phyloP scores from a whole-genome alignment of 2,888 invertebrate species.

The Tiliacea aurago region DNA sequence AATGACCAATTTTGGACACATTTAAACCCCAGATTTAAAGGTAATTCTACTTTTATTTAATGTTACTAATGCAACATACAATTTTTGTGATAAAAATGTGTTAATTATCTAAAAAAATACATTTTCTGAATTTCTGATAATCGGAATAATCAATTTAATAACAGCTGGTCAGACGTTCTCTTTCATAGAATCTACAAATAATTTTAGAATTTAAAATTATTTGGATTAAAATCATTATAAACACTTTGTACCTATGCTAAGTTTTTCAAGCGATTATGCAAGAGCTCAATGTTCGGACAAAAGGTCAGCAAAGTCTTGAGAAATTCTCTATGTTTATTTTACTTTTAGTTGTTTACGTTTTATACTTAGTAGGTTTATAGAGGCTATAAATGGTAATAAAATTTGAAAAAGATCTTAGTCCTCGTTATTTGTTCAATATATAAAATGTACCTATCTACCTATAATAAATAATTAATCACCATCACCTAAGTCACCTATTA shows the following conservation, averaged over 20 bases:
- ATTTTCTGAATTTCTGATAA: neutral
- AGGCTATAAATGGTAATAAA: neutral
- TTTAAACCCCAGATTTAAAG: neutral
- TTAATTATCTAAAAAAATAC: neutral
- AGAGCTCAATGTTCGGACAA: constrained; percentile 7
- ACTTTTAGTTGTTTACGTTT: neutral
- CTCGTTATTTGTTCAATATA: neutral
- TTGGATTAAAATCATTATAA: too few species aligned
- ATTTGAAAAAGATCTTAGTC: neutral
- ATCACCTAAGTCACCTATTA: too few species aligned
- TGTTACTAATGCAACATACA: neutral
- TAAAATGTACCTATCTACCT: too few species aligned
- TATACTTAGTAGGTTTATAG: neutral
- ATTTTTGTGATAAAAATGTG: neutral
- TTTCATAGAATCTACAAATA: too few species aligned
- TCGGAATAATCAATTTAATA: neutral
- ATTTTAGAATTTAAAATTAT: too few species aligned
- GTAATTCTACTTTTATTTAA: constrained; percentile 23
- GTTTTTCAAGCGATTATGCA: neutral
- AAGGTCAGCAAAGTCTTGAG: constrained; percentile 21
- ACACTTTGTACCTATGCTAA: neutral
- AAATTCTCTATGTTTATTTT: neutral
- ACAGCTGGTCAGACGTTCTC: neutral
- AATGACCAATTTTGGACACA: too few species aligned
- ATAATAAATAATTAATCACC: too few species aligned